These are phyloP conservation scores for Alsophila aescularia DNA, from an alignment of 2,888 invertebrate genomes.

Conservation along the genomic window DNA sequence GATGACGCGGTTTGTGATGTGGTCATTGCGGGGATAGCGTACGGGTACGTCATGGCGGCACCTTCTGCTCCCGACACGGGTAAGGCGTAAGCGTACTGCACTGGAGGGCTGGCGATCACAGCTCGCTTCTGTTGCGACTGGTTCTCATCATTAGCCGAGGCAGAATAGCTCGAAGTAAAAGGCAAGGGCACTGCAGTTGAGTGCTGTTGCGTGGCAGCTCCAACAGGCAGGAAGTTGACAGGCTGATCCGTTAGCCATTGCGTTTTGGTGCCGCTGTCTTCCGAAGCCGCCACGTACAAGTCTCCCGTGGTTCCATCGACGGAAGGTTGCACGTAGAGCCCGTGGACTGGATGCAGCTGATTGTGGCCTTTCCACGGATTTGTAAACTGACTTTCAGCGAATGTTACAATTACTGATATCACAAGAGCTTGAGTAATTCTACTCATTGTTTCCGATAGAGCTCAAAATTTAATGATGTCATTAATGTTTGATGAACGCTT, in stretches of 20 bases:
- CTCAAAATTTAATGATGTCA: slow-evolving; percentile 30
- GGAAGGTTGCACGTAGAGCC: slow-evolving; percentile 74
- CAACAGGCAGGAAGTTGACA: slow-evolving; percentile 61
- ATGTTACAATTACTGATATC: slow-evolving; percentile 23
- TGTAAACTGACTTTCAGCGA: slow-evolving; percentile 43
- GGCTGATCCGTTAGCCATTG: slow-evolving; percentile 76
- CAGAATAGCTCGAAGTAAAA: slow-evolving; percentile 43
- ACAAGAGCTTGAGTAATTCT: slow-evolving; percentile 26
- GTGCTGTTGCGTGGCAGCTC: slow-evolving; percentile 43
- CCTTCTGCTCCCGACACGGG: slow-evolving; percentile 52
- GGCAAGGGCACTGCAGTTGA: slow-evolving; percentile 38
- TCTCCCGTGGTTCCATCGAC: slow-evolving; percentile 73
- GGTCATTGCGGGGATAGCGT: slow-evolving; percentile 43
- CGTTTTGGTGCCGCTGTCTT: slow-evolving; percentile 67
- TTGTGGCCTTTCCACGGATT: slow-evolving; percentile 54
- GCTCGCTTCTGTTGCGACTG: slow-evolving; percentile 60
- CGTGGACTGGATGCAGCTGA: slow-evolving; percentile 71
- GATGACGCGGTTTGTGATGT: slow-evolving; percentile 37
- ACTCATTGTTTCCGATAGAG: slow-evolving; percentile 34
- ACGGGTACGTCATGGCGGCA: slow-evolving; percentile 52
- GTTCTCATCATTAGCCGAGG: slow-evolving; percentile 48
- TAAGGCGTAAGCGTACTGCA: slow-evolving; percentile 64
- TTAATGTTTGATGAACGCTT: slow-evolving; percentile 3
- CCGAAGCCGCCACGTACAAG: slow-evolving; percentile 75
- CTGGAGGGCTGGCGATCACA: slow-evolving; percentile 51